These are phyloP conservation scores for Ormia ochracea DNA, from an alignment of 2,888 invertebrate genomes.

Conservation along the genomic window DNA sequence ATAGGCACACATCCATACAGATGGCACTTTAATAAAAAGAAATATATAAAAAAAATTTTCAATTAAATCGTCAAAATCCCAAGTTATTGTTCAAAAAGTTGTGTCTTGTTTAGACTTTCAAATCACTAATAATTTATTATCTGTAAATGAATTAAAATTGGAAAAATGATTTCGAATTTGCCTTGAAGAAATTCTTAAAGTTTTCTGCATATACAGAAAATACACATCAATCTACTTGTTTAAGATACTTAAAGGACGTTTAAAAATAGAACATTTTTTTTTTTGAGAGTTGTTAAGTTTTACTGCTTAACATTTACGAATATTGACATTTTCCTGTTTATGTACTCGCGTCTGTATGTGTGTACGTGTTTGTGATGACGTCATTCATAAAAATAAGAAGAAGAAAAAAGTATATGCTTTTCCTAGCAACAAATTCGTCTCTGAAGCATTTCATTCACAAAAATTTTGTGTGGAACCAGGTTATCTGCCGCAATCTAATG, in stretches of 20 bases:
- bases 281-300: not conserved
- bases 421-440: constrained; percentile 43
- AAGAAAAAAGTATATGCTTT: constrained; percentile 1
- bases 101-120: too few species aligned
- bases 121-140: too few species aligned
- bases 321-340: not conserved
- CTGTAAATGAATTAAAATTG: too few species aligned
- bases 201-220: not conserved
- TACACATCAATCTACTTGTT: not conserved
- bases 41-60: too few species aligned
- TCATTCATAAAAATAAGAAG: constrained; percentile 30
- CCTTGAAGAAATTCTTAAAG: not conserved
- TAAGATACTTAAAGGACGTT: constrained; percentile 2
- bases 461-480: constrained; percentile 55
- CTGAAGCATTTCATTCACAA: constrained; percentile 46
- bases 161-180: too few species aligned
- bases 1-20: too few species aligned
- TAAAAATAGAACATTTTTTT: not conserved
- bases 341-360: not conserved
- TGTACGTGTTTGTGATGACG: constrained; percentile 26
- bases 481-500: constrained; percentile 24
- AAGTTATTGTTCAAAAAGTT: too few species aligned
- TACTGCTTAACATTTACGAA: not conserved
- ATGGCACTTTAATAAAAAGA: too few species aligned
- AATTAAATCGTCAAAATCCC: too few species aligned